Base-by-base conservation (phyloP, 1,140 invertebrate species). In the Dysdera silvatica region DNA sequence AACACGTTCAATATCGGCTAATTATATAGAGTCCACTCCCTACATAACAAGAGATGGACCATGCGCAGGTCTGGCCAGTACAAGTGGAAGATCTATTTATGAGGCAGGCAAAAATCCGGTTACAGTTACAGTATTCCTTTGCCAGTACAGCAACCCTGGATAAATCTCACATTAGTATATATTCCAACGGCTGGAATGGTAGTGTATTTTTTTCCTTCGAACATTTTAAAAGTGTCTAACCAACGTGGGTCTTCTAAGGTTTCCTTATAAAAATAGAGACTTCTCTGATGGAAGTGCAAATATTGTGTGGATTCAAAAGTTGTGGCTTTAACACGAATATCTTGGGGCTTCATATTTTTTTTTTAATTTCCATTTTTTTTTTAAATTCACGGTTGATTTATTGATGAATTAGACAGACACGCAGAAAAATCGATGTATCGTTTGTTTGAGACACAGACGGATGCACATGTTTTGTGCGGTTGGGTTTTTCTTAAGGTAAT, bases 241-340 rank as follows among this genome's bases (percentile, higher is more conserved):
- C 61, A 63, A 63, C 61, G 51, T 55, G n/a, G 61, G 61, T 63
- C 52, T 63, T 61, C 61, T 63, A 63, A 53, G 52, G 56, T 45
- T 63, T 59, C 24, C 40, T 63, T 63, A 63, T 49, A 63, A 63
- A 63, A 63, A 63, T 63, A 63, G n/a, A n/a, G 52, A 63, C 61
- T 63, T 63, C 61, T 63, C 61, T 63, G 51, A 26, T 63, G 61
- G 61, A 63, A 63, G 61, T 61, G 54, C 29, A 43, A 48, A 52
- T 54, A 32, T 33, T 63, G 60, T 56, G 43, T 20, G n/a, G 37
- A 18, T 41, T 40, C 31, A 54, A 37, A 54, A 54, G 16, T 54
- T 32, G 35, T 23, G 18, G 37, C 33, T 54, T 40, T 26, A 49
- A 14, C 33, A 8, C 14, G 29, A 20, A n/a, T n/a, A n/a, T n/a